Evolutionary conservation across 37 sponge, comb jelly and placozoan genomes (phyloP), one percentile per base, ranked within the genome.

Genomic region (Oscarella lobularis): DNA sequence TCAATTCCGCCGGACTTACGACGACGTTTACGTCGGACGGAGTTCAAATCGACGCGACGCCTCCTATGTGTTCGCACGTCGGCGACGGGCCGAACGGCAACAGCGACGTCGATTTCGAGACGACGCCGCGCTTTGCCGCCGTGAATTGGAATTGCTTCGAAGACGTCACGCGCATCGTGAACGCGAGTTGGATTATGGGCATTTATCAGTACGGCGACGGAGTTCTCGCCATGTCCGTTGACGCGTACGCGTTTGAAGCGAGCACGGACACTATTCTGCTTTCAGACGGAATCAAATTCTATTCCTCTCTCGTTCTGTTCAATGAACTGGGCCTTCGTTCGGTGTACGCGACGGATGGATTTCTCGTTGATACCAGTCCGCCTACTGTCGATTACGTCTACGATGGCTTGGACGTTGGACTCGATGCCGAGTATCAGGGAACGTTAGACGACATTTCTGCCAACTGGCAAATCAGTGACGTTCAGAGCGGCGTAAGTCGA

Each of bases 301-400:
- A 78, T 36, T 72, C 76, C 6, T 80, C 80, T 3, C 72, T 91
- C n/a, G 39, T 66, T 35, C 41, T 38, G 0, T 76, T 70, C 37
- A 91, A 87, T 67, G 73, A 67, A 31, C 86, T 79, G 33, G 85
- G 88, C 1, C 48, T 82, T 72, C 73, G 69, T 39, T 66, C 48
- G 29, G 35, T 79, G 14, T 41, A 66, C 2, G 27, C 38, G 27
- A 72, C 80, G 3, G 36, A 14, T 30, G 67, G 82, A 14, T 38
- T 82, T 6, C 14, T 76, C 1, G 67, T 89, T 34, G 94, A 93
- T 68, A 72, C 55, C 35, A 82, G 87, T 4, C 75, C 85, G 40
- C 94, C 94, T 2, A 0, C 40, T 31, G 33, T 41, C 36, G 75
- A 77, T 5, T 68, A 29, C 71, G 31, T 68, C 6, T 4, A 20